Conservation (phyloP, 2,113 vertebrate species). For the Etheostoma spectabile region DNA sequence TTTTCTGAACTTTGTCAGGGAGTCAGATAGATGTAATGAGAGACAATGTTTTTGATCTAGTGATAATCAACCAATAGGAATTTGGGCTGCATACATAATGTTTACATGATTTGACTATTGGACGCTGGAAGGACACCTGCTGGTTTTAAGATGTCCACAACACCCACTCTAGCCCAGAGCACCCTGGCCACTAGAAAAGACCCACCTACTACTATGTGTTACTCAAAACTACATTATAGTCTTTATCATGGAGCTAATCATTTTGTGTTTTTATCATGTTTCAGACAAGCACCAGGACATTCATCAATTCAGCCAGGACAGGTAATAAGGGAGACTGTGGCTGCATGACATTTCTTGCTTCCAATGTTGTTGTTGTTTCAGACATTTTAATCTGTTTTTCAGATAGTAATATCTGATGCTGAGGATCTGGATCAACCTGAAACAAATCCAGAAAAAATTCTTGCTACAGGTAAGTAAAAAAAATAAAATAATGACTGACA, state of each 20-base stretch:
- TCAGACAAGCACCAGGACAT: background rate
- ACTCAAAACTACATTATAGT: too few species aligned
- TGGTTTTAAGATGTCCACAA: too few species aligned
- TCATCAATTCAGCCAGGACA: slow-evolving; percentile 2
- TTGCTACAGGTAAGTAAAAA: background rate
- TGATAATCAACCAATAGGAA: background rate
- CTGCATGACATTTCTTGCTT: slow-evolving; percentile 4
- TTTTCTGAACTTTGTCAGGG: background rate
- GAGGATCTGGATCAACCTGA: slow-evolving; percentile 1
- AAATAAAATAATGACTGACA: too few species aligned
- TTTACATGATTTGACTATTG: too few species aligned
- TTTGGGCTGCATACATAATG: too few species aligned
- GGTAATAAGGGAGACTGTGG: slow-evolving; percentile 4
- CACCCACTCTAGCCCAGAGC: too few species aligned
- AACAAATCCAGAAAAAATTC: background rate
- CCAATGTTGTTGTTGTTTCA: background rate
- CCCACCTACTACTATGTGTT: too few species aligned
- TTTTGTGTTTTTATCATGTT: background rate
- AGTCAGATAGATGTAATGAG: too few species aligned
- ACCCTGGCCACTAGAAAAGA: too few species aligned
- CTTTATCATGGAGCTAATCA: too few species aligned
- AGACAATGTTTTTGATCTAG: background rate
- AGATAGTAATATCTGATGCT: slow-evolving; percentile 16
- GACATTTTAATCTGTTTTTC: background rate
- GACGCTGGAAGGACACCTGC: too few species aligned